Base-by-base conservation (phyloP, 2,113 vertebrate genomes). In the Neotoma lepida region DNA sequence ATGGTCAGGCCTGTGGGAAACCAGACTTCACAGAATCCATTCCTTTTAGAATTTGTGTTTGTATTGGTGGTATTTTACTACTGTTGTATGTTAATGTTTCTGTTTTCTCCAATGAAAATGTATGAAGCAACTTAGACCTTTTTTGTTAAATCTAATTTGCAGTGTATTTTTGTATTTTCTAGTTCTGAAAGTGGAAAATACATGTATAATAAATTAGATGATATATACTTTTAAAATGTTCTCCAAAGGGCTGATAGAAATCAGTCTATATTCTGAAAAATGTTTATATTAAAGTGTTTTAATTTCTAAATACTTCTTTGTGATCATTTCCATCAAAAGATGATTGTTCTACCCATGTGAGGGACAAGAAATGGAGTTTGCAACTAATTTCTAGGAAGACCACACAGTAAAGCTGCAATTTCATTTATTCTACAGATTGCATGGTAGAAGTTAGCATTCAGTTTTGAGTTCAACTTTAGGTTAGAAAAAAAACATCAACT, bases 261-360 rank as follows among this genome's bases (percentile, higher is more conserved):
- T 96, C 94, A 90, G 39, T 97, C 95, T 96, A 95, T 39, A 97
- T 97, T 97, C 95, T 95, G 94, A 90, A 95, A 85, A 97, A 95
- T 51, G 81, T 90, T 94, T 93, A 93, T 93, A 95, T 96, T 97
- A 96, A 97, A 97, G 81, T 91, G 63, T 93, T 96, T 94, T 93
- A 90, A 96, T 96, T 97, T 96, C 70, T 97, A 77, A 13, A 44
- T 78, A 82, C 6, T 88, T 64, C 89, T 86, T 94, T 90, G 74
- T 94, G 71, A 70, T 96, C 24, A 80, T 96, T 97, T 96, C 61
- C 41, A 26, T 56, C 51, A 30, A 87, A 71, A 76, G 70, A 93
- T 88, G 7, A 89, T 95, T 92, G 76, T 66, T 90, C 78, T 71
- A 28, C 12, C 56, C 56, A 18, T 13, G 12, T 33, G 30, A 90